Evolutionary conservation across 2,888 invertebrate species (phyloP), one percentile per base, ranked within the genome.

Genomic region (Drosophila formosana): DNA sequence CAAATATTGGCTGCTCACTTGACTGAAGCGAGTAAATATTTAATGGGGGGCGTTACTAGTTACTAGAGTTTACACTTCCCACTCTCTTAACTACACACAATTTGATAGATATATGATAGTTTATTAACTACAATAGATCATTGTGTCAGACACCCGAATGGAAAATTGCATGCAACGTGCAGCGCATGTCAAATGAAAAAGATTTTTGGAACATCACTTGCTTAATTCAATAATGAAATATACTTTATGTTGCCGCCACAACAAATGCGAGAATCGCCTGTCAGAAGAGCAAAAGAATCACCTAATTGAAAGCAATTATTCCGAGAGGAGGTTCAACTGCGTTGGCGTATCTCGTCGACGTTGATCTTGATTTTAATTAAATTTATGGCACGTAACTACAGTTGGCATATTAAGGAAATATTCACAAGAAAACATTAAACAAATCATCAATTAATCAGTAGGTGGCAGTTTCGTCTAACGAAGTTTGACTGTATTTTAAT

Each of bases 261-360:
- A 60, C 32, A 62, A 45, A 50, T 49, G 46, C 13, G 50, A 41
- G 60, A 56, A 56, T 50, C n/a, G 53, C 6, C 46, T n/a, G 13
- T n/a, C 50, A 11, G 55, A 26, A 25, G 30, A 34, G 43, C 58
- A 34, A 55, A 26, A 34, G 67, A 37, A 28, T 39, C 64, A 62
- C 32, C 65, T 76, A 85, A 88, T 82, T 82, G 74, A 79, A 76
- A 56, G 76, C 82, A 82, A 82, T 82, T 85, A 88, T 73, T 65
- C 45, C 55, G 23, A 56, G 61, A 49, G 47, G 6, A 60, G 50
- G n/a, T 34, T 63, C 37, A n/a, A 56, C 55, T 45, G 46, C 61
- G 55, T 55, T 30, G 47, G 13, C 47, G 47, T 47, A 45, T 30
- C 13, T 6, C 47, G 47, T 28, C 13, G 47, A 28, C 13, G 62